phyloP scores from a whole-genome alignment of 2,113 vertebrate genomes.

The Pao palembangensis region DNA sequence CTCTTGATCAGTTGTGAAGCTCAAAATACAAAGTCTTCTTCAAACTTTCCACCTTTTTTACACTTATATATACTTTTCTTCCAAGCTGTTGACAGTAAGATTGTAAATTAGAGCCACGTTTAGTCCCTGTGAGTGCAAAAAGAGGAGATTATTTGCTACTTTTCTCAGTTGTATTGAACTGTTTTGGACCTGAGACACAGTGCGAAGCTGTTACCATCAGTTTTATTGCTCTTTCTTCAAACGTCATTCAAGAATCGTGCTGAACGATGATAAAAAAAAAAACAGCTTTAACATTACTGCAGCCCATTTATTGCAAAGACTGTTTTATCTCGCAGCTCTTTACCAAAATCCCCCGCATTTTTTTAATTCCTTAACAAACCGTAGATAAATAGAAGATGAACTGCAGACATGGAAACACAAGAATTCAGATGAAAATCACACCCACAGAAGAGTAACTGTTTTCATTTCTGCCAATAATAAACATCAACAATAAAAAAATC shows the following conservation, averaged over 20 bases:
- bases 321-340: neutral
- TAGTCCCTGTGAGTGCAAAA: neutral
- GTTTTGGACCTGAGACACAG: too few relatives aligned
- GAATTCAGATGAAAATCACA: too few relatives aligned
- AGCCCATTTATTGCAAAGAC: too few relatives aligned
- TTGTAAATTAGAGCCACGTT: neutral
- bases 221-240: too few relatives aligned
- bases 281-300: slow-evolving; percentile 1
- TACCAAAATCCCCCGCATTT: neutral
- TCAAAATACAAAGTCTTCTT: neutral
- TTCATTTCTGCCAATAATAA: too few relatives aligned
- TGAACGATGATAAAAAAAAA: neutral
- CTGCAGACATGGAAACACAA: too few relatives aligned
- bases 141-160: neutral
- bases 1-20: neutral
- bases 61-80: neutral
- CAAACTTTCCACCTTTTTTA: neutral
- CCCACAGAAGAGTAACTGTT: too few relatives aligned
- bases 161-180: too few relatives aligned
- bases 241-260: slow-evolving; percentile 2
- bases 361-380: too few relatives aligned
- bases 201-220: too few relatives aligned
- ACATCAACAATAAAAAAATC: too few relatives aligned
- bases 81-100: neutral
- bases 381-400: too few relatives aligned